Evolutionary conservation across 2,888 invertebrate species (phyloP), one percentile per base, ranked within the genome.

Genomic region (Scelioninae gen. 2): DNA sequence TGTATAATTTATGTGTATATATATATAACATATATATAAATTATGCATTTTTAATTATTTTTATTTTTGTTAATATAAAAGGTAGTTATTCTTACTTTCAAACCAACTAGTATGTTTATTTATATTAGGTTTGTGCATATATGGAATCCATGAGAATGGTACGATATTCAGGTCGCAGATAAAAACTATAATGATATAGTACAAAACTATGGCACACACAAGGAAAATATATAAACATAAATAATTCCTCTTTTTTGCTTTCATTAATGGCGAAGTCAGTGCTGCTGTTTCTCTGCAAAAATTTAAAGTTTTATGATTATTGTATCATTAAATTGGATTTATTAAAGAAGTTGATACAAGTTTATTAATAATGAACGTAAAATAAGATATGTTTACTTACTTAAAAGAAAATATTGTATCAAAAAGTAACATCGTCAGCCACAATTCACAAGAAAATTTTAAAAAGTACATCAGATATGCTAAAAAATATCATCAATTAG

Each of bases 361-460:
- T n/a, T n/a, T n/a, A n/a, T n/a, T n/a, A n/a, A n/a, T n/a, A n/a
- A n/a, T n/a, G n/a, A n/a, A n/a, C n/a, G n/a, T n/a, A n/a, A n/a
- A n/a, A n/a, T n/a, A n/a, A n/a, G n/a, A n/a, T n/a, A n/a, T n/a
- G n/a, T n/a, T n/a, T n/a, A 35, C 35, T 35, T 35, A 52, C 50
- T 52, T 52, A 18, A 52, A 11, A 11, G 50, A 33, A 35, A 18
- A 11, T 19, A 52, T 10, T 9, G 35, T 35, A 10, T 11, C 11
- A 10, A 52, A n/a, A 52, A 52, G n/a, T 15, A 52, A 6, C 1
- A 35, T 18, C 5, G 50, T 35, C 19, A 52, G 13, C 50, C 50
- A 52, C 19, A 52, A 7, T 19, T 52, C 50, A 35, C 18, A 52
- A 52, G 35, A 35, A 25, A 52, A 16, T 52, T 19, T n/a, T 16